Evolutionary conservation across 2,888 invertebrate genomes (phyloP), one percentile per base, ranked within the genome.

Genomic region (Anorthoa munda): DNA sequence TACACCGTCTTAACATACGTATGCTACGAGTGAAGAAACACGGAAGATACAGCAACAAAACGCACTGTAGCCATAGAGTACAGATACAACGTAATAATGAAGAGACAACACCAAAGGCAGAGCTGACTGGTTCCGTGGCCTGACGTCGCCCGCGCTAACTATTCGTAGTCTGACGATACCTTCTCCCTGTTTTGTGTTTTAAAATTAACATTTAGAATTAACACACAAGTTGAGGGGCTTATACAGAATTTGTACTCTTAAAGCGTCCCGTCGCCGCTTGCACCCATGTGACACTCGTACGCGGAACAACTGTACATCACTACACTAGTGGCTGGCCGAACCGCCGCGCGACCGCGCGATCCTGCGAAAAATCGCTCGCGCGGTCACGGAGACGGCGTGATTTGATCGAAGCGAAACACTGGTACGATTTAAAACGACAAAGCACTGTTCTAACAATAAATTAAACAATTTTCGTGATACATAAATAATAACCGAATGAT

Each of bases 161-260:
- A 90, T 88, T 91, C 89, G 86, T 89, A 90, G 85, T 82, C 82
- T 86, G 91, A 93, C 91, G 91, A 91, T 91, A 93, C 89, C 91
- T 89, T 93, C 83, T 86, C 92, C 94, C 95, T 93, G 94, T 94
- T 93, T 90, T 91, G 85, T 89, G 88, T 93, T 94, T 92, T 93
- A 92, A 93, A 93, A 94, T 94, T 94, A 94, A 94, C 88, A 90
- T 93, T 93, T 93, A 94, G 91, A 94, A 94, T 94, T 94, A 95
- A 93, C 94, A 94, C 92, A 93, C 94, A 92, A 93, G 93, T 94
- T 80, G 75, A 94, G 97, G 97, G 97, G 96, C 97, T 97, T 97
- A 97, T 96, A 97, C 96, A 97, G 97, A 97, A 97, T 97, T 97
- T 97, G 97, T 97, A 97, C 97, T 97, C 97, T 97, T 97, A 86